Evolutionary conservation across 2,888 invertebrate species (phyloP), one percentile per base, ranked within the genome.

Genomic region (Drosophila bunnanda): DNA sequence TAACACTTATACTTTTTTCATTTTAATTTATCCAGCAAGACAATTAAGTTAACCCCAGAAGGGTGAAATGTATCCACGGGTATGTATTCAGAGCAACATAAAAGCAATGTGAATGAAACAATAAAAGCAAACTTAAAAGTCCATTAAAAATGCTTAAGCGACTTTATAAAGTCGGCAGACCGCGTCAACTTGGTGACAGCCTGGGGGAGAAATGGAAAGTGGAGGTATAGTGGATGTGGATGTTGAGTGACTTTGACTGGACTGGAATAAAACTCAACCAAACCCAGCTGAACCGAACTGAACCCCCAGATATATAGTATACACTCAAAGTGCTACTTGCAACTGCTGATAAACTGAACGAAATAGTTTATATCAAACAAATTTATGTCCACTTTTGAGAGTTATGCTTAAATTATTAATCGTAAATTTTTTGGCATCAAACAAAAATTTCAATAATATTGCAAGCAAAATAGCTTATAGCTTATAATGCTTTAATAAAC

Each of bases 101-200:
- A 53, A 64, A 84, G 67, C 75, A 77, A 66, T 39, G 46, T 20
- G 39, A 67, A 48, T 55, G 71, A 78, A 75, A 69, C 75, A 89
- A 76, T 81, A 72, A 86, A 89, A 84, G 66, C 79, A 67, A 78
- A 85, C 80, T 90, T 80, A 90, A 88, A 90, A 89, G 86, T 90
- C 89, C 89, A 89, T 90, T 89, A 88, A 90, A 90, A 90, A 76
- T 75, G 85, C 78, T 85, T 76, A 77, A 78, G 75, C 70, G 78
- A 75, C 83, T 78, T 86, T 80, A 78, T 80, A 66, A 82, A 88
- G 75, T 78, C 78, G 80, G 54, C 88, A 80, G 78, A 74, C 75
- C 71, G 71, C 78, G 67, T 73, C 69, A 73, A 82, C 77, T 74
- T 77, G 74, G 65, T 78, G 78, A 80, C 75, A 71, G 69, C 15